Evolutionary conservation across 1,140 invertebrate genomes (phyloP), one percentile per base, ranked within the genome.

Genomic region (Brachionus calyciflorus): DNA sequence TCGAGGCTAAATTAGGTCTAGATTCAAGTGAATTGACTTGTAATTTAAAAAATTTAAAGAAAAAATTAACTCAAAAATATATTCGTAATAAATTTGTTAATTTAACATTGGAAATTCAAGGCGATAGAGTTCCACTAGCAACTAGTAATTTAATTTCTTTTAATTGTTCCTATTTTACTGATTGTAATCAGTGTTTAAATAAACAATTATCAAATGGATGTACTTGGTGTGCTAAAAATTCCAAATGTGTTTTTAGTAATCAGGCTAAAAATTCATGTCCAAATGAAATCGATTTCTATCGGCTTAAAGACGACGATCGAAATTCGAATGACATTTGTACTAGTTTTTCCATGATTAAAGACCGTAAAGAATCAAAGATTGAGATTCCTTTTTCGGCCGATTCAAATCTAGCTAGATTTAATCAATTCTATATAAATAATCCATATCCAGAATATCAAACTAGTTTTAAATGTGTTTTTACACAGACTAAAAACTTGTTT

Each of bases 141-240:
- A 24, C 40, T 12, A 65, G 12, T 14, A 65, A 19, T 41, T 7
- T 65, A 28, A 65, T 65, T 21, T 30, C 46, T 49, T 73, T 51
- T 41, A 73, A 73, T 55, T 73, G 69, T 26, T 73, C 69, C 0
- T 73, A 51, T 55, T 73, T 73, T 51, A 12, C 19, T 24, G 69
- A 73, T 55, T 73, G 69, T 17, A 51, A 17, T 17, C 46, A 73
- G n/a, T 73, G 69, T 41, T 51, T 55, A 30, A 37, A 51, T 24
- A 40, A 73, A 24, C 24, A 41, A 40, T 40, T 73, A 49, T 33
- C 51, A 19, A 28, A 37, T 28, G 69, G 46, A 19, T 73, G 69
- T 55, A 51, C 46, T 17, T 73, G 69, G 69, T 73, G 69, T 19
- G 46, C 69, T 17, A 51, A 51, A 55, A 73, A 55, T 7, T 26